Evolutionary conservation across 1,140 invertebrate genomes (phyloP).

Genomic region (Penaeus chinensis): DNA sequence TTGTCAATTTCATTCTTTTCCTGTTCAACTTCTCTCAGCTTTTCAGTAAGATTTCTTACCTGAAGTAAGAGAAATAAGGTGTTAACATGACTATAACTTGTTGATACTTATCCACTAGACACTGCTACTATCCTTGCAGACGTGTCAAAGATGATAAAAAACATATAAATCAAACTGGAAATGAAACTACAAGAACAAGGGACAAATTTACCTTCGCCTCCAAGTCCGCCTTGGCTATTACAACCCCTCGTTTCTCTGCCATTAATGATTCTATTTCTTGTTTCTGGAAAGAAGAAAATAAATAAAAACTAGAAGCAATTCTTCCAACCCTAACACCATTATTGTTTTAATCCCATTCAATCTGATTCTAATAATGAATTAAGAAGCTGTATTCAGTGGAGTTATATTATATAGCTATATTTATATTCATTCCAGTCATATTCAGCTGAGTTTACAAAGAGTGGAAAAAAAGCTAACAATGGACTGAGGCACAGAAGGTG

Average conservation of each 20-base stretch:
- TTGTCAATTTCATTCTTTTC: constrained; percentile 49
- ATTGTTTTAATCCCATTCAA: no score
- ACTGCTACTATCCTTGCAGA: background rate
- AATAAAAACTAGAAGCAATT: background rate
- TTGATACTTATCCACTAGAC: background rate
- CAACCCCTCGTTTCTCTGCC: constrained; percentile 52
- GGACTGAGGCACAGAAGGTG: constrained; percentile 44
- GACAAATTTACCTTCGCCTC: constrained; percentile 47
- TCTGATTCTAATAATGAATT: no score
- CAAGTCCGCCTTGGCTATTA: constrained; percentile 48
- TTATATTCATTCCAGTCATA: no score
- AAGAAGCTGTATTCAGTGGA: no score
- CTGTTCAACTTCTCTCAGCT: constrained; percentile 29
- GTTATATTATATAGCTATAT: no score
- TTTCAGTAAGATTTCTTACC: constrained; percentile 39
- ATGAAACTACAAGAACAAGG: background rate
- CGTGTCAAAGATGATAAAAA: background rate
- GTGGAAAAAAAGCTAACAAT: constrained; percentile 32
- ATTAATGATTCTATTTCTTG: constrained; percentile 56
- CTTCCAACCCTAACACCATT: no score
- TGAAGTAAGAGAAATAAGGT: background rate
- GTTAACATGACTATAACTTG: background rate
- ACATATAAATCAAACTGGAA: background rate
- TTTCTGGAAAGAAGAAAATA: constrained; percentile 33
- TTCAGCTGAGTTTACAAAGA: no score